Evolutionary conservation across 2,113 vertebrate genomes (phyloP), one percentile per base, ranked within the genome.

Genomic region (Epinephelus fuscoguttatus): DNA sequence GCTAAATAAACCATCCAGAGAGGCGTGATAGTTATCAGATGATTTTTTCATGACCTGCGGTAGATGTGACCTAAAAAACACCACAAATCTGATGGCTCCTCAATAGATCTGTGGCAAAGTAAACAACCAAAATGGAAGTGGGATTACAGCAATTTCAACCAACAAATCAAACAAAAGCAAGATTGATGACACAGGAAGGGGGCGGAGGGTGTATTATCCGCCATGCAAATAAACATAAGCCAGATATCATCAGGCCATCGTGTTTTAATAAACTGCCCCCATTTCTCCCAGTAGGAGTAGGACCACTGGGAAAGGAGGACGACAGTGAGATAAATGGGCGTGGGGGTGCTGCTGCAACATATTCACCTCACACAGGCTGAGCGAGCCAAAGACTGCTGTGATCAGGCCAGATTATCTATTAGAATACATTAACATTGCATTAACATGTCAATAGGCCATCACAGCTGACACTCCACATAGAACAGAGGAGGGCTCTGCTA

Each of bases 381-480:
- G 70, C 57, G 59, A 90, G 84, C 73, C 62, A 81, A 78, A 85
- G 70, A 75, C 68, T 11, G 70, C 89, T 77, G 89, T 87, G 90
- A 94, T 93, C 85, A 85, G 68, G 60, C 84, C 60, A 71, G 91
- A 90, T 94, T 88, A 93, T 92, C 93, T 88, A 90, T 90, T 86
- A 81, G 93, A 94, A 94, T 91, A 93, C 80, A 94, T 94, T 94
- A 90, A 88, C 92, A 91, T 93, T 4, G 60, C 90, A 94, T 94
- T 94, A 94, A 89, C 93, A 93, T 94, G 93, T 94, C 91, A 94
- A 94, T 94, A 85, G 91, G 82, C 75, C 84, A 92, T 92, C 92
- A 89, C 92, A 91, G 92, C 91, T 93, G 92, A 93, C 86, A 87
- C 90, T 73, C 81, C 18, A n/a, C 71, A 84, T 11, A 82, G 84